phyloP scores from a whole-genome alignment of 2,113 vertebrate species.

The Brachionichthys hirsutus region DNA sequence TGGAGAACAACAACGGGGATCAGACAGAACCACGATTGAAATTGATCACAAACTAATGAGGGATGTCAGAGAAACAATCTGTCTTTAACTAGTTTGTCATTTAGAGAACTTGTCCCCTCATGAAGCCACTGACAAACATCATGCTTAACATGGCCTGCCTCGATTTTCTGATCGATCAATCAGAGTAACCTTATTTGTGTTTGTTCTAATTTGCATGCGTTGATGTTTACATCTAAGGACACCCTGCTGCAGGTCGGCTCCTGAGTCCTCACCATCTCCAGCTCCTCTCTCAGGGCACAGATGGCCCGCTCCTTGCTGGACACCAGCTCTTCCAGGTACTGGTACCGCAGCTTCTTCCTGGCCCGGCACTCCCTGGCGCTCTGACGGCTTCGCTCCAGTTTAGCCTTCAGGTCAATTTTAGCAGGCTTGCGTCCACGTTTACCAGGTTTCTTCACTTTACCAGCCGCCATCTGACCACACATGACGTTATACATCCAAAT shows the following conservation, averaged over 20 bases:
- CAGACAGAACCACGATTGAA: no score
- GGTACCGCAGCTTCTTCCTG: conserved; percentile 93
- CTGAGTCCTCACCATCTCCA: conserved; percentile 88
- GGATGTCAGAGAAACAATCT: no score
- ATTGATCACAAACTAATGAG: no score
- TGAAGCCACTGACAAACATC: no score
- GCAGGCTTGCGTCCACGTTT: conserved; percentile 96
- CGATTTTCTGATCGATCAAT: no score
- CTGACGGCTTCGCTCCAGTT: conserved; percentile 94
- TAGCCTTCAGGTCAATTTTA: conserved; percentile 97
- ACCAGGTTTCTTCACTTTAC: conserved; percentile 97
- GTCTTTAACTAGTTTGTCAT: no score
- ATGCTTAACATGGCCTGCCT: no score
- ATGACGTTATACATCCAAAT: neutral
- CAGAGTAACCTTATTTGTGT: no score
- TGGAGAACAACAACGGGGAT: conserved; percentile 53
- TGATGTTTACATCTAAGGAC: no score
- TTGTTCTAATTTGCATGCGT: no score
- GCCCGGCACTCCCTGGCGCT: conserved; percentile 95
- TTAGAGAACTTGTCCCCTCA: no score
- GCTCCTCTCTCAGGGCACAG: conserved; percentile 94
- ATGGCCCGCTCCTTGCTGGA: conserved; percentile 95
- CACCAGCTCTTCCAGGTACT: conserved; percentile 96
- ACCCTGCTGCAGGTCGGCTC: no score
- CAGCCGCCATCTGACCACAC: conserved; percentile 81